Base-by-base conservation (phyloP, 2,797 vertebrate species). In the Channa striata region DNA sequence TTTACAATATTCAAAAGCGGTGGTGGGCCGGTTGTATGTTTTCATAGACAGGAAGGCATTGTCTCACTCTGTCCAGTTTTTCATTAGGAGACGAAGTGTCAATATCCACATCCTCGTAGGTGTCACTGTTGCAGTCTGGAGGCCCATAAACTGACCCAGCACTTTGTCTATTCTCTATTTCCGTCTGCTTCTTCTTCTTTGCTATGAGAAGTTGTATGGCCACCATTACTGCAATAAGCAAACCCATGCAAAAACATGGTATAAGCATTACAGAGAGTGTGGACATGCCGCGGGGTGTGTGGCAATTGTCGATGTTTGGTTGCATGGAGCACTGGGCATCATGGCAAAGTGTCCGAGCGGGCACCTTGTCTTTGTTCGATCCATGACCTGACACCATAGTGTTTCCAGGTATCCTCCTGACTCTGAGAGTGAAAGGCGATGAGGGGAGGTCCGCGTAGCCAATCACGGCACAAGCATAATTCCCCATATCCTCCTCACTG, bases 391-490 rank as follows among this genome's bases (percentile, higher is more conserved):
- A 13, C 37, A 10, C n/a, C 33, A 8, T 13, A 8, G 1, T 37
- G 49, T 47, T 40, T 44, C 11, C 57, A 9, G n/a, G 16, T 51
- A 3, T 23, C 14, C 6, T 37, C 48, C 50, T 43, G 48, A 80
- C 69, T 40, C 0, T 58, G 54, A 80, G 64, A 20, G n/a, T 47
- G 61, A 76, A 49, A 50, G 59, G 20, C 39, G 40, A 20, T 0
- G 64, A 75, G 39, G 39, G 60, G 11, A 43, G 13, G 21, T 60
- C 21, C 58, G 58, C 12, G 16, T 40, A 44, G 47, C 39, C 54
- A 21, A 43, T 69, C 63, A 50, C 13, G 46, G 49, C 10, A 0
- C 67, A 74, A 42, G 60, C 23, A 13, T 69, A 77, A 46, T 23
- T 73, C n/a, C 60, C 42, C 0, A 7, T 16, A 34, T 77, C 67